phyloP scores from a whole-genome alignment of 2,888 invertebrate genomes.

The Eueremaeus valkanovi region DNA sequence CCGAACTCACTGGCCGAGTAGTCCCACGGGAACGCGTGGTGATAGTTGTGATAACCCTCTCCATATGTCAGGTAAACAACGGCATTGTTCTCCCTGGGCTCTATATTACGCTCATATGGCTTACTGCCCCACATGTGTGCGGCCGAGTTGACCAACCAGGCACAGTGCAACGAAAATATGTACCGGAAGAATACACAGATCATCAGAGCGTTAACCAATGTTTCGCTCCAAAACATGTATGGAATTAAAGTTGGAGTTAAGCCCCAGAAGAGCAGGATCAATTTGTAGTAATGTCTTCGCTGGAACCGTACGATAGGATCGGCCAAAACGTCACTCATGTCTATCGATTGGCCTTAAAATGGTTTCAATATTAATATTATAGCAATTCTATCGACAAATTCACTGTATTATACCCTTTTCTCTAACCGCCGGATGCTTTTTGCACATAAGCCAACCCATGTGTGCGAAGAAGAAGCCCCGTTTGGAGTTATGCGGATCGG shows the following conservation, averaged over 20 bases:
- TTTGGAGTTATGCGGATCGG: conserved; percentile 52
- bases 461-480: conserved; percentile 57
- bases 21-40: conserved; percentile 55
- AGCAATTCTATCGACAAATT: not conserved
- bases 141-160: conserved; percentile 89
- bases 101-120: conserved; percentile 75
- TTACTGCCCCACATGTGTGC: conserved; percentile 89
- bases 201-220: conserved; percentile 20
- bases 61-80: conserved; percentile 52
- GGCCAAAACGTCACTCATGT: conserved; percentile 42
- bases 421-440: conserved; percentile 55
- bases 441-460: conserved; percentile 56
- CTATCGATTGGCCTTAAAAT: conserved; percentile 48
- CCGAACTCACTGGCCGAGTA: conserved; percentile 54
- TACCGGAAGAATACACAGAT: conserved; percentile 41
- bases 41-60: conserved; percentile 54
- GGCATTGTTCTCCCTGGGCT: conserved; percentile 52
- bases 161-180: conserved; percentile 65
- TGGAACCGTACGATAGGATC: conserved; percentile 43
- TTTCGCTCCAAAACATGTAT: conserved; percentile 16
- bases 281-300: conserved; percentile 27
- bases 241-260: conserved; percentile 37
- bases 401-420: conserved; percentile 51
- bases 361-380: not conserved
- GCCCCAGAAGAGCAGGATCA: conserved; percentile 37